Conservation (phyloP, 2,888 invertebrate species). For the Synergus laeviventris region DNA sequence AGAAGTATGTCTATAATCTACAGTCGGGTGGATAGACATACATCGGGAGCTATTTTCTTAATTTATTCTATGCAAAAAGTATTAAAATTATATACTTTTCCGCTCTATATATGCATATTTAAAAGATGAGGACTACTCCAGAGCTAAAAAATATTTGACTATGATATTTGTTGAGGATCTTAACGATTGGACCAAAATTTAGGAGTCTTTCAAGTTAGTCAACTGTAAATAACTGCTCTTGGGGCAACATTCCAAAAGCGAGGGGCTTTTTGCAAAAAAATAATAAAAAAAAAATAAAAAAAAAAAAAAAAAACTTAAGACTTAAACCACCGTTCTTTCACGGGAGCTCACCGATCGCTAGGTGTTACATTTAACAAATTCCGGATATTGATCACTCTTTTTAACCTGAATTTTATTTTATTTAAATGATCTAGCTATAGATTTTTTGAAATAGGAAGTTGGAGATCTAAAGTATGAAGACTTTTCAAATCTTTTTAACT, state of each 20-base stretch:
- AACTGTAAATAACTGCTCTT: slow-evolving; percentile 38
- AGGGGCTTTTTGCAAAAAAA: slow-evolving; percentile 32
- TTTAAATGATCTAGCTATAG: background rate
- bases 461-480: no score
- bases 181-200: slow-evolving; percentile 39
- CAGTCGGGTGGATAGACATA: no score
- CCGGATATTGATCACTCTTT: slow-evolving; percentile 13
- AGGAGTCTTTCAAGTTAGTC: slow-evolving; percentile 24
- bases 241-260: background rate
- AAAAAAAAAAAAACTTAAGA: slow-evolving; percentile 48
- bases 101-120: no score
- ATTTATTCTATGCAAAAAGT: no score
- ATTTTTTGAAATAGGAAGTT: background rate
- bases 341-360: slow-evolving; percentile 33
- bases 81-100: no score
- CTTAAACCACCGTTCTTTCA: slow-evolving; percentile 41
- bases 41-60: no score
- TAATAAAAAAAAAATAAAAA: slow-evolving; percentile 44
- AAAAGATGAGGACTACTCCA: no score
- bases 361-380: slow-evolving; percentile 11
- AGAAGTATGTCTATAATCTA: no score
- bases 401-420: background rate
- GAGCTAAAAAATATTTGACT: no score
- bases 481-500: no score
- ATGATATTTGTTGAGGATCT: background rate